Conservation (phyloP, 2,113 vertebrate species). For the Columbina picui region DNA sequence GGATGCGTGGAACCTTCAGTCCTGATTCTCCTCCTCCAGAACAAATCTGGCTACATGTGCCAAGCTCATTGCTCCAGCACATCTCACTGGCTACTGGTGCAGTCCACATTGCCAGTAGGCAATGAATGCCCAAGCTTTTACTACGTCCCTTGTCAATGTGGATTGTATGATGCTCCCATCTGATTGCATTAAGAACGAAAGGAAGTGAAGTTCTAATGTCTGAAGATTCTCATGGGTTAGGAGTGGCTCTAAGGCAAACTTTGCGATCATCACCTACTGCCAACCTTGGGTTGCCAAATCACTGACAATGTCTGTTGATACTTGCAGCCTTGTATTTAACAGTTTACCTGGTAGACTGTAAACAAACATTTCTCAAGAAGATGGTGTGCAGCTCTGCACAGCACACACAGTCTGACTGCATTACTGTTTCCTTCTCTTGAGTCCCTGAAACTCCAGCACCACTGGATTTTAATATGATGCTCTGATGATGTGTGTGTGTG, state of each 20-base stretch:
- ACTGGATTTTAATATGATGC: neutral
- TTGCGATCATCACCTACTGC: neutral
- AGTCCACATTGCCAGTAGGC: neutral
- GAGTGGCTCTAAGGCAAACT: neutral
- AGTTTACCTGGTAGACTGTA: neutral
- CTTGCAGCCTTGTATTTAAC: neutral
- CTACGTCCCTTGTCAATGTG: neutral
- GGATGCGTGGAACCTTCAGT: neutral
- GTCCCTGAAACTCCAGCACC: neutral
- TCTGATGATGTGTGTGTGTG: neutral
- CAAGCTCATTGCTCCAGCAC: neutral
- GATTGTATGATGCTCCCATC: neutral
- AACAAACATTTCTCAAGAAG: neutral
- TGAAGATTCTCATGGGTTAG: neutral
- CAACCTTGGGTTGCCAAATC: neutral
- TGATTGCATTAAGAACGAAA: accelerated
- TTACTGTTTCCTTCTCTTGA: neutral
- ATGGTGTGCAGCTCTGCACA: neutral
- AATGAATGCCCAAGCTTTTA: neutral
- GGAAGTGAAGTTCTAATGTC: neutral
- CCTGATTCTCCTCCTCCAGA: neutral
- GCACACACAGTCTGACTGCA: neutral
- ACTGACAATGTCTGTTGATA: neutral
- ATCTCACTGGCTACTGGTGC: accelerated
- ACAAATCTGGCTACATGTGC: neutral